Evolutionary conservation across 1,140 invertebrate species (phyloP), one percentile per base, ranked within the genome.

Genomic region (Parasteatoda tepidariorum): DNA sequence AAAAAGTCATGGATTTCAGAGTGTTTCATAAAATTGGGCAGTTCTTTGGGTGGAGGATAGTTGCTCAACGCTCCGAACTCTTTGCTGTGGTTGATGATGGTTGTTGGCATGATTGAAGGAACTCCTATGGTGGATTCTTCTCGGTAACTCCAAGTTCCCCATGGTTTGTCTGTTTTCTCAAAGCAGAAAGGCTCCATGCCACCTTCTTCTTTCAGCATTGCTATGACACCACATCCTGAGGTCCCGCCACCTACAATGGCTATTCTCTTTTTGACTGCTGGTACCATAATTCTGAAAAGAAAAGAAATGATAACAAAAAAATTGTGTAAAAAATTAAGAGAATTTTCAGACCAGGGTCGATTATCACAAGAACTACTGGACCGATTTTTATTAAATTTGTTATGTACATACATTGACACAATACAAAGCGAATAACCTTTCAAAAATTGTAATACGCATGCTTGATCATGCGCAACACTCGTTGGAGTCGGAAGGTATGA

Each of bases 131-230:
- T n/a, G 28, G 30, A n/a, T 0, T 88, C 84, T 13, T 89, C 87
- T 33, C 87, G 31, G 83, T 90, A 92, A 66, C 90, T 90, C 91
- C 91, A 91, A 0, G 91, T 87, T 41, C 91, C 91, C 2, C 91
- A 91, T 55, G 90, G 87, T 78, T 89, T 88, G 62, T 86, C 66
- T 24, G 87, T 64, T 26, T 55, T 66, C 55, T 83, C 81, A 7
- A 57, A 83, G 28, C 81, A 83, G 7, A 74, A 18, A 9, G 41
- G 28, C 1, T 83, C 68, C 4, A 83, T 24, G 31, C 15, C 24
- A 41, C 66, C 76, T 66, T 74, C 81, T 55, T 74, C 81, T 54
- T 83, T 71, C 0, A 70, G 28, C 7, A 0, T 13, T 48, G 4
- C 15, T 4, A 70, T 48, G 2, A 54, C n/a, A 18, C 0, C 18